Base-by-base conservation (phyloP, 1,140 invertebrate genomes). In the Globodera ellingtonae region DNA sequence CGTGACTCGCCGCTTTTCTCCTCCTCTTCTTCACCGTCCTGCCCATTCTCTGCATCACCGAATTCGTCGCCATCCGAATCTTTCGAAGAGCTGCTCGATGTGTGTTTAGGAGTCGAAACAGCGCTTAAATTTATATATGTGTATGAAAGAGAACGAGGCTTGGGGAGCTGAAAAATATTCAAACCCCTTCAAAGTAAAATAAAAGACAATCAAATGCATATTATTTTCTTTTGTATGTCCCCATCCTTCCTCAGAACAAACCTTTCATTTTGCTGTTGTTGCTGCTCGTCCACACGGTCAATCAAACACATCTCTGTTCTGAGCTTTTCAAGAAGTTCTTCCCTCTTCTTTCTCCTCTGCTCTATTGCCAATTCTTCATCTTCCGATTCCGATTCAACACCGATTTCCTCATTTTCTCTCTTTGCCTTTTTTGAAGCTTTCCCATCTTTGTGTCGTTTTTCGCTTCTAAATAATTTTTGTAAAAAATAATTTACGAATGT, bases 401-500 rank as follows among this genome's bases (percentile, higher is more conserved):
- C 75, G n/a, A 50, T n/a, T 46, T 21, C 75, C 21, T 65, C 15
- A 13, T 67, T 48, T 24, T 59, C 67, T 46, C 75, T 69, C 67
- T 48, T 76, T 76, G 75, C 5, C 47, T 21, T 21, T n/a, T 76
- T 76, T 35, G 75, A 13, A 44, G 56, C 13, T 62, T 62, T 62
- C 10, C 67, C 66, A 67, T 67, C 75, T 66, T 67, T 76, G 18
- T 46, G 56, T 74, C 62, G 52, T 8, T 69, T 76, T 5, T 21
- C 75, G 13, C 66, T 76, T 47, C 75, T 76, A 21, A 48, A 21
- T 21, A 15, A 62, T 21, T 47, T 67, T 46, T 13, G 69, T 74
- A 24, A 75, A 46, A 15, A 48, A 18, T 71, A 84, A 93, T 94
- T 0, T 91, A 92, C 94, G 46, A 92, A 93, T 65, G 9, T 93